Conservation (phyloP, 2,797 vertebrate genomes). For the Etheostoma perlongum region DNA sequence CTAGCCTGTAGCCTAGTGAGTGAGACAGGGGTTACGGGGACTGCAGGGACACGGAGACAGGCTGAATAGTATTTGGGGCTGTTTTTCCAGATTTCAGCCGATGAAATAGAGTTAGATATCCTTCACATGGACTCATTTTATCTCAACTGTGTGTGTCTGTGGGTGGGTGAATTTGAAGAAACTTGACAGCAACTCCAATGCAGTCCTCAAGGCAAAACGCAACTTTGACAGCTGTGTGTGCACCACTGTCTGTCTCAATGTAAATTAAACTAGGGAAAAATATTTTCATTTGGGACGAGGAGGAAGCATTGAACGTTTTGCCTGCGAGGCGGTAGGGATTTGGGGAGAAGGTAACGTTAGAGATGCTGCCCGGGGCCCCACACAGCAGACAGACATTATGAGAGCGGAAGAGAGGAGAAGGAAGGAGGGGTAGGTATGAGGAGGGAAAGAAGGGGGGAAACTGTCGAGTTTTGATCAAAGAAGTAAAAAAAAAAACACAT, state of each 20-base stretch:
- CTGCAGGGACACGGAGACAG: not conserved
- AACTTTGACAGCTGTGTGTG: conserved; percentile 68
- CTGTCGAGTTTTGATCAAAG: conserved; percentile 54
- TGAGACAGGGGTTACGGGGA: not conserved
- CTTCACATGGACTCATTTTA: conserved; percentile 46
- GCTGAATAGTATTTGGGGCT: conserved; percentile 19
- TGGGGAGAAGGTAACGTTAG: conserved; percentile 64
- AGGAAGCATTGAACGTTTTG: conserved; percentile 52
- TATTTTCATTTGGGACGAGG: not conserved
- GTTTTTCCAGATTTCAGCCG: conserved; percentile 35
- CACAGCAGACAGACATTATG: conserved; percentile 63
- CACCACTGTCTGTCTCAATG: conserved; percentile 39
- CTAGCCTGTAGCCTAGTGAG: conserved; percentile 25
- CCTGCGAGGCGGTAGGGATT: conserved; percentile 63
- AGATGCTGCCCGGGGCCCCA: conserved; percentile 73
- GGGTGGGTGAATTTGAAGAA: conserved; percentile 70
- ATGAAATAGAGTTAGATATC: conserved; percentile 28
- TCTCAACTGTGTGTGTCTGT: conserved; percentile 2
- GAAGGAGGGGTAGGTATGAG: conserved; percentile 1
- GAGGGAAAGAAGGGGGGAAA: conserved; percentile 7
- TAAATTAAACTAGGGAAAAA: conserved; percentile 40
- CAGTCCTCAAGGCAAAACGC: conserved; percentile 61
- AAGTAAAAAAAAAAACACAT: conserved; percentile 14
- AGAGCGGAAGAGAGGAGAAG: conserved; percentile 20
- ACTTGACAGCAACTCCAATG: conserved; percentile 72